Evolutionary conservation across 2,888 invertebrate species (phyloP), one percentile per base, ranked within the genome.

Genomic region (Heteropelma amictum): DNA sequence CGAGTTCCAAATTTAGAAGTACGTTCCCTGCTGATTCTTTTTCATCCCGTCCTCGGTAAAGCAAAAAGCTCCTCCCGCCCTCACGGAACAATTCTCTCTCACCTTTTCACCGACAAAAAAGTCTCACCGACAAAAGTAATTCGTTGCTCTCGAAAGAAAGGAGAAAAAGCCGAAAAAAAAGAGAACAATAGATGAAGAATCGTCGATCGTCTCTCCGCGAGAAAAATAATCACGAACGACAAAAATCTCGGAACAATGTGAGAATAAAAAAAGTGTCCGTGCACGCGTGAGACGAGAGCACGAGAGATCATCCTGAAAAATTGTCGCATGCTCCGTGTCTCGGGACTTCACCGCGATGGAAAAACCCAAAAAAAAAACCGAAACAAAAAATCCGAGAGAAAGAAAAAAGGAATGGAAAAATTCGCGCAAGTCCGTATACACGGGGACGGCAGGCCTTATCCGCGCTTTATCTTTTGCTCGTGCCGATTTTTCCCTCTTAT

Each of bases 401-500:
- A 40, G 4, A 53, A 21, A 30, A 51, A 54, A 61, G 45, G 30
- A 40, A 33, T n/a, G n/a, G n/a, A n/a, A n/a, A n/a, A n/a, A n/a
- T n/a, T n/a, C n/a, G 42, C 69, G 42, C 17, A 53, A 53, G 58
- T 21, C 21, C 21, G 40, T 49, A 19, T n/a, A 53, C 35, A 60
- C 33, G 64, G 70, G n/a, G n/a, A 53, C 38, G 54, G 64, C 47
- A 47, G 65, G 61, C 60, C 70, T 60, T 64, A 65, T 47, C 65
- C 70, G 65, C 60, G 74, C 74, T 74, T 65, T 61, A 53, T 60
- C 60, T 53, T 63, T 67, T 67, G 67, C 58, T 65, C 65, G 42
- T 69, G 58, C 33, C 70, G 30, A 74, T 74, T 65, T 73, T 53
- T 64, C 35, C 33, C 8, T 61, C 35, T 17, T 12, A 17, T 69